Percentiles rank a stretch among this genome's conserved stretches.
Conservation (phyloP, 1,140 invertebrate species). For the Tetramorium simillimum region DNA sequence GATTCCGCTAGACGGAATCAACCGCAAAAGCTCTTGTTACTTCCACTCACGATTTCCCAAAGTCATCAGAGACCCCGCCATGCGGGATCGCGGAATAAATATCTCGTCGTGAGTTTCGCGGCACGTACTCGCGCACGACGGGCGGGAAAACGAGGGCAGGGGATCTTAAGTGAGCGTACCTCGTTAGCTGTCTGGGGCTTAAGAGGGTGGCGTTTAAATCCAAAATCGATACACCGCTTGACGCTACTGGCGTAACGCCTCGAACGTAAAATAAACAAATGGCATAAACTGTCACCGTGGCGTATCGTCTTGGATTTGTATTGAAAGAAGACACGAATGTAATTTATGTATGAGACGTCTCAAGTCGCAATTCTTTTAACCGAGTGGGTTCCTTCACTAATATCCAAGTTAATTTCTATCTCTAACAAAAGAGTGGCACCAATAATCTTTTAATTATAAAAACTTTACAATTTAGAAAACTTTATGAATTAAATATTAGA, state of each 20-base stretch:
- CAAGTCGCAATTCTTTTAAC: background rate
- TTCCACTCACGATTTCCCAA: constrained; percentile 70
- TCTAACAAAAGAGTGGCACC: background rate
- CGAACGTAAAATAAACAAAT: constrained; percentile 37
- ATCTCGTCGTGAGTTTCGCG: constrained; percentile 69
- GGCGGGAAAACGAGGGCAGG: constrained; percentile 58
- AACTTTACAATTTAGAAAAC: background rate
- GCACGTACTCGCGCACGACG: constrained; percentile 65
- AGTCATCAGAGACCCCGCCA: constrained; percentile 69
- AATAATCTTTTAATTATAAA: constrained; percentile 2
- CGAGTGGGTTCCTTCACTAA: background rate
- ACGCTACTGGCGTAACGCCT: background rate
- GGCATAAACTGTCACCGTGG: constrained; percentile 6
- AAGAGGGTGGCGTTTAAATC: constrained; percentile 65
- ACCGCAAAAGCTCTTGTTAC: constrained; percentile 56
- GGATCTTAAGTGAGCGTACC: constrained; percentile 67
- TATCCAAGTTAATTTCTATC: background rate
- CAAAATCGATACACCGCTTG: constrained; percentile 52
- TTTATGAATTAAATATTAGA: background rate
- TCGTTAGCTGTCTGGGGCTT: constrained; percentile 71
- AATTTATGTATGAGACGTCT: background rate
- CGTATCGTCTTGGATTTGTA: background rate
- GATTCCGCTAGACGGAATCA: constrained; percentile 42
- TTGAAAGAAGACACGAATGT: background rate
- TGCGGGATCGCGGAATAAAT: constrained; percentile 71